Conservation (phyloP, 2,113 vertebrate species). For the Procavia capensis region DNA sequence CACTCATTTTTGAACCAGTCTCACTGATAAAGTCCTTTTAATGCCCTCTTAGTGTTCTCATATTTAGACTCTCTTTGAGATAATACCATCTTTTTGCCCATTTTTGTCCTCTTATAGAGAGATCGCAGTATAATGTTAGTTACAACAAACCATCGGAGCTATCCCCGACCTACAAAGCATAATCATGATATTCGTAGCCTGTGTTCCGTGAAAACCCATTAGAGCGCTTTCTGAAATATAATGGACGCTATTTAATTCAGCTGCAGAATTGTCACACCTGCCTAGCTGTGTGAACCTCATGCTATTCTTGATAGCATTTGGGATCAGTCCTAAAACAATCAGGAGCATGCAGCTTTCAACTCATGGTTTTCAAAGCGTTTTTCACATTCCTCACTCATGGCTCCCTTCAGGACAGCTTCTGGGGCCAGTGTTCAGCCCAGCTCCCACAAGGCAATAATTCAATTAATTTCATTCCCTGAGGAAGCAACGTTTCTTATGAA, state of each 20-base stretch:
- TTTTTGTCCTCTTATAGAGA: constrained; percentile 50
- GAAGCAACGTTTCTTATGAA: background rate
- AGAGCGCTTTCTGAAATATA: constrained; percentile 66
- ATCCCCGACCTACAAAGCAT: constrained; percentile 57
- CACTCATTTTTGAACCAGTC: constrained; percentile 4
- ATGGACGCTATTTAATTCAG: constrained; percentile 69
- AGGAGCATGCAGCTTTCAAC: constrained; percentile 29
- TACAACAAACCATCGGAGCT: constrained; percentile 24
- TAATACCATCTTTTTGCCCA: background rate
- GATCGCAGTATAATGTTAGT: constrained; percentile 60
- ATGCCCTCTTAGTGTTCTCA: constrained; percentile 33
- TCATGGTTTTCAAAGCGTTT: constrained; percentile 62
- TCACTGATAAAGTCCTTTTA: background rate
- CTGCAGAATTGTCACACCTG: constrained; percentile 69
- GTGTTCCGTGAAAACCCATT: constrained; percentile 61
- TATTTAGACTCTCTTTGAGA: background rate
- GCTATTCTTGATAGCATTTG: constrained; percentile 75
- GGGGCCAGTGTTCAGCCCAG: background rate
- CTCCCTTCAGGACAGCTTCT: background rate
- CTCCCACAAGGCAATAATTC: constrained; percentile 9
- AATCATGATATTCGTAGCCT: constrained; percentile 61
- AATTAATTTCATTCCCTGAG: constrained; percentile 41
- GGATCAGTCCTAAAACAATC: constrained; percentile 70
- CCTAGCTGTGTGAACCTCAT: constrained; percentile 66
- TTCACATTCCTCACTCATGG: background rate